Conservation (phyloP, 2,888 invertebrate genomes). For the Acanthacorydalis orientalis region DNA sequence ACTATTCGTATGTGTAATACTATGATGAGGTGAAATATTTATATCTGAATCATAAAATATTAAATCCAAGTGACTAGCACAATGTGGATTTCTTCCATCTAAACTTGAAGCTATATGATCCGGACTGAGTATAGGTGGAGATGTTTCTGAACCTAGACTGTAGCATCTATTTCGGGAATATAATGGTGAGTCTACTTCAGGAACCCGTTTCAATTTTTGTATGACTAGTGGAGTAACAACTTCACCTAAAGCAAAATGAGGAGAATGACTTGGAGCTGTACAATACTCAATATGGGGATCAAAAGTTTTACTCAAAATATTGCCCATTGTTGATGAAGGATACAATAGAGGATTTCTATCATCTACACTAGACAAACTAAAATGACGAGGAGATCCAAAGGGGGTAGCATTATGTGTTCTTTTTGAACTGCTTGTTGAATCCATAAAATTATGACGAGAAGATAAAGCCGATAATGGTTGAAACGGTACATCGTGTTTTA, state of each 20-base stretch:
- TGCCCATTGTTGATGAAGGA: slow-evolving; percentile 29
- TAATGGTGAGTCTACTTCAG: slow-evolving; percentile 12
- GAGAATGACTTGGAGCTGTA: slow-evolving; percentile 16
- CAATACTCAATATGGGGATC: slow-evolving; percentile 25
- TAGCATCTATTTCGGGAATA: slow-evolving; percentile 40
- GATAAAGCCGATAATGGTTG: slow-evolving; percentile 41
- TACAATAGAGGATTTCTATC: slow-evolving; percentile 17
- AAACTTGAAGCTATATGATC: slow-evolving; percentile 21
- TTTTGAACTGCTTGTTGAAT: slow-evolving; percentile 7
- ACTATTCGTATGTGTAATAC: slow-evolving; percentile 28
- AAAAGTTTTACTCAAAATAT: slow-evolving; percentile 20
- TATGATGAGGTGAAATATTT: slow-evolving; percentile 26
- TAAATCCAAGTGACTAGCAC: slow-evolving; percentile 57
- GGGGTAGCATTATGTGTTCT: slow-evolving; percentile 4
- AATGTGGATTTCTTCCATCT: slow-evolving; percentile 39
- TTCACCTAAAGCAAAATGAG: slow-evolving; percentile 46
- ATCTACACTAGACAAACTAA: slow-evolving; percentile 50
- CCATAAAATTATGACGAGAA: slow-evolving; percentile 13
- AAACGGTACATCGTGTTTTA: slow-evolving; percentile 61
- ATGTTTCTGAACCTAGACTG: slow-evolving; percentile 39
- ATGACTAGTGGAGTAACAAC: slow-evolving; percentile 31
- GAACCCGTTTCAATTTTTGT: slow-evolving; percentile 17
- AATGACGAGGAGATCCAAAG: slow-evolving; percentile 40
- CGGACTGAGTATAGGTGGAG: slow-evolving; percentile 37
- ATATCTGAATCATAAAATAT: slow-evolving; percentile 40